Evolutionary conservation across 2,113 vertebrate species (phyloP).

Genomic region (Pollachius pollachius): DNA sequence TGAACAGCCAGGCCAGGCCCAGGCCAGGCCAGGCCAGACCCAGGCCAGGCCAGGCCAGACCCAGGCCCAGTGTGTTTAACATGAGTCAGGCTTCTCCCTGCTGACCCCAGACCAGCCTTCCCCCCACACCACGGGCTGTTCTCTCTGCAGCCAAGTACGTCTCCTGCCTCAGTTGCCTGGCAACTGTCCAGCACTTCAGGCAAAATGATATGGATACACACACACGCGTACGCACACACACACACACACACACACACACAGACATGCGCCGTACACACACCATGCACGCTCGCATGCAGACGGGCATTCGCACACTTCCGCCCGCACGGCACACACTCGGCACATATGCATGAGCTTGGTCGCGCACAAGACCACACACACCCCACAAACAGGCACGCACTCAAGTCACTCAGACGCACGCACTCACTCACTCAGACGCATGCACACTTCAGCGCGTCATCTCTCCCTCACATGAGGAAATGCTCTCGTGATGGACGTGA

Average conservation of each 20-base stretch:
- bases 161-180: constrained; percentile 74
- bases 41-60: too few relatives aligned
- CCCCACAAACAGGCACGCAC: background rate
- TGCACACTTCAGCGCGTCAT: background rate
- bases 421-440: background rate
- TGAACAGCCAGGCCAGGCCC: too few relatives aligned
- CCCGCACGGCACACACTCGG: background rate
- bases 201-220: constrained; percentile 57
- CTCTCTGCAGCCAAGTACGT: constrained; percentile 48
- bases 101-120: too few relatives aligned
- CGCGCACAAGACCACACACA: background rate
- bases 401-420: background rate
- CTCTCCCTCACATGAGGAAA: background rate
- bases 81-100: too few relatives aligned
- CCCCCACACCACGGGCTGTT: constrained; percentile 26
- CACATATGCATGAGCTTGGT: background rate
- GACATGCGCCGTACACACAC: constrained; percentile 35
- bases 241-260: background rate
- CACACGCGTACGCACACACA: constrained; percentile 51
- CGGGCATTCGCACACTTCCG: constrained; percentile 13
- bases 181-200: constrained; percentile 72
- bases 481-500: too few relatives aligned
- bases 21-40: too few relatives aligned
- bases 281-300: constrained; percentile 36
- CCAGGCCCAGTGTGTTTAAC: too few relatives aligned